Percentiles rank a stretch among this genome's conserved stretches.
Conservation (phyloP, 2,113 vertebrate species). For the Phaethon lepturus region DNA sequence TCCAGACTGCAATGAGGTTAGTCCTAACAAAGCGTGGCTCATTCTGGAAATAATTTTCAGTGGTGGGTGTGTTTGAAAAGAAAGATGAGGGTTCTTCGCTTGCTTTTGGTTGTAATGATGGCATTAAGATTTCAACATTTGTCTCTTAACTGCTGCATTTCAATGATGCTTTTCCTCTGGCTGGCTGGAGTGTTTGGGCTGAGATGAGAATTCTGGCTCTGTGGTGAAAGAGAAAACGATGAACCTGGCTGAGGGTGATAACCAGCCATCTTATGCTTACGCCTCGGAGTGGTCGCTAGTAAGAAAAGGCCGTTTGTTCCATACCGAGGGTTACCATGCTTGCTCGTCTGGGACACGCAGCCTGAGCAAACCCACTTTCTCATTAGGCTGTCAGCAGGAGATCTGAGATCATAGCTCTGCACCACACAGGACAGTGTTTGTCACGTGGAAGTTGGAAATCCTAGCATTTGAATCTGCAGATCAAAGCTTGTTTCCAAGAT, state of each 20-base stretch:
- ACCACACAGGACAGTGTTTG: fast-evolving
- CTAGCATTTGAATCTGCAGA: no score
- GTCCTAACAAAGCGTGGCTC: background rate
- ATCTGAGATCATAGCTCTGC: background rate
- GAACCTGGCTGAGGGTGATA: background rate
- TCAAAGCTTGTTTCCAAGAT: background rate
- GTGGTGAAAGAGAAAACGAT: background rate
- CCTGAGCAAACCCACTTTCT: background rate
- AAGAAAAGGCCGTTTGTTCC: fast-evolving
- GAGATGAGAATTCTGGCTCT: background rate
- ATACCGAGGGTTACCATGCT: background rate
- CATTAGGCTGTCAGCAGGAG: background rate
- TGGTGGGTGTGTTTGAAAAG: background rate
- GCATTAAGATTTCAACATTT: background rate
- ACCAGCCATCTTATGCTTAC: background rate
- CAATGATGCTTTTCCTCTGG: background rate
- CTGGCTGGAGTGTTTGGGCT: background rate
- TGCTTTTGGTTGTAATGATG: background rate
- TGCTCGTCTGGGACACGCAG: background rate
- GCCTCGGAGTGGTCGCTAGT: fast-evolving
- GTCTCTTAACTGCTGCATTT: background rate
- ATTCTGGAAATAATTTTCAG: background rate
- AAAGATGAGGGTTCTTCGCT: background rate
- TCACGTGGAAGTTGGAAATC: background rate
- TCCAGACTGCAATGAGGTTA: background rate